Evolutionary conservation across 2,113 vertebrate genomes (phyloP).

Genomic region (Cynocephalus volans): DNA sequence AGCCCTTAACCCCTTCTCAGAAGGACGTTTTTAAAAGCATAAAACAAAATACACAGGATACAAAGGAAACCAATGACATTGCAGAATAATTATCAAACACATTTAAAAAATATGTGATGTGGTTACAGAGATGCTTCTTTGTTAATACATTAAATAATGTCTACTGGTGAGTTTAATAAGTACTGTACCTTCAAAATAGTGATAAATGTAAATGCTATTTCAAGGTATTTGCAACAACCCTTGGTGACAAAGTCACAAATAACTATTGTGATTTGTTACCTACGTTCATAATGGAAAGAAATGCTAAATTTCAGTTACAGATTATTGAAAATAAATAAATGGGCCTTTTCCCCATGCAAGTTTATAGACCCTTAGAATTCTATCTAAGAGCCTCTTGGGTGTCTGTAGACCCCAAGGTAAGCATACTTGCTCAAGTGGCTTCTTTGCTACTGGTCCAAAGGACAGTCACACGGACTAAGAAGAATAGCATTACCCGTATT

Average conservation of each 20-base stretch:
- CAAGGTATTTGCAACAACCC: not conserved
- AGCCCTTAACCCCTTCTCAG: not conserved
- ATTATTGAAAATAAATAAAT: not conserved
- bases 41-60: not conserved
- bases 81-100: not conserved
- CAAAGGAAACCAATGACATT: not conserved
- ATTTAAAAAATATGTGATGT: not conserved
- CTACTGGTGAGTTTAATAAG: conserved; percentile 5
- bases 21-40: conserved; percentile 59
- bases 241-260: not conserved
- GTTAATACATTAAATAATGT: conserved; percentile 42
- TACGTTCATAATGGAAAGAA: conserved; percentile 33
- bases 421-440: not conserved
- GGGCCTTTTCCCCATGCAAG: not conserved
- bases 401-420: not conserved
- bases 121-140: not conserved
- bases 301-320: not conserved
- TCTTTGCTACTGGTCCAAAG: not conserved
- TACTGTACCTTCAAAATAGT: conserved; percentile 9
- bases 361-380: not conserved
- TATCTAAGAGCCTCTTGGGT: not conserved
- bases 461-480: not conserved
- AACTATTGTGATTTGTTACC: not conserved
- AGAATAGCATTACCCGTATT: not conserved
- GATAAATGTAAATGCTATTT: conserved; percentile 31